A percentile compares a stretch with the other conserved stretches of the same genome.
Evolutionary conservation across 1,140 invertebrate species (phyloP).

Genomic region (Megalopta genalis): DNA sequence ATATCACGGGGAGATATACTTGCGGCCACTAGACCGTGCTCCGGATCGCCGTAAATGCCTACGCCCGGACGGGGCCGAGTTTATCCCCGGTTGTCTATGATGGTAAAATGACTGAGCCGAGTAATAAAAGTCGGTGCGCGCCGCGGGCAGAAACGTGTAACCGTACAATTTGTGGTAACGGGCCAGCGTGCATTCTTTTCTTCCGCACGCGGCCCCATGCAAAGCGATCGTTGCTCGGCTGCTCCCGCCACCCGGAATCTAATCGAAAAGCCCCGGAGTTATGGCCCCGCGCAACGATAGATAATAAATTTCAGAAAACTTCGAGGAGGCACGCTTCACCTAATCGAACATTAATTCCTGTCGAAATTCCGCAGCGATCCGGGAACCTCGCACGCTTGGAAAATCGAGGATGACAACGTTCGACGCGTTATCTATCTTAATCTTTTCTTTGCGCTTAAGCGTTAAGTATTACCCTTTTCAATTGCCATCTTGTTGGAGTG

Average conservation of each 20-base stretch:
- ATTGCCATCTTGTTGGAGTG: too few species aligned
- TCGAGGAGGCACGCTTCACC: too few species aligned
- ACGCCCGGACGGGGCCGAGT: neutral
- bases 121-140: constrained; percentile 1
- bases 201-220: neutral
- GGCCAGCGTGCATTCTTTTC: neutral
- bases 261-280: neutral
- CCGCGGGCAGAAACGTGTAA: neutral
- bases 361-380: too few species aligned
- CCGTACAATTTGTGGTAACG: constrained; percentile 6
- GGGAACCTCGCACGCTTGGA: neutral
- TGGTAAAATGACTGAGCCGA: neutral
- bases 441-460: too few species aligned
- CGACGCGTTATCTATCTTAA: too few species aligned
- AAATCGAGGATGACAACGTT: neutral
- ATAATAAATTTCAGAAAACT: neutral
- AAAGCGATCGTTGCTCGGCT: neutral
- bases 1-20: neutral
- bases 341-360: too few species aligned
- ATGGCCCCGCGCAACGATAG: neutral
- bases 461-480: too few species aligned
- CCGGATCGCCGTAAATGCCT: neutral
- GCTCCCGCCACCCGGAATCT: neutral
- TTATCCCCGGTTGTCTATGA: neutral
- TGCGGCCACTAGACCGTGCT: neutral